Base-by-base conservation (phyloP, 2,113 vertebrate genomes). In the Rhinichthys klamathensis region DNA sequence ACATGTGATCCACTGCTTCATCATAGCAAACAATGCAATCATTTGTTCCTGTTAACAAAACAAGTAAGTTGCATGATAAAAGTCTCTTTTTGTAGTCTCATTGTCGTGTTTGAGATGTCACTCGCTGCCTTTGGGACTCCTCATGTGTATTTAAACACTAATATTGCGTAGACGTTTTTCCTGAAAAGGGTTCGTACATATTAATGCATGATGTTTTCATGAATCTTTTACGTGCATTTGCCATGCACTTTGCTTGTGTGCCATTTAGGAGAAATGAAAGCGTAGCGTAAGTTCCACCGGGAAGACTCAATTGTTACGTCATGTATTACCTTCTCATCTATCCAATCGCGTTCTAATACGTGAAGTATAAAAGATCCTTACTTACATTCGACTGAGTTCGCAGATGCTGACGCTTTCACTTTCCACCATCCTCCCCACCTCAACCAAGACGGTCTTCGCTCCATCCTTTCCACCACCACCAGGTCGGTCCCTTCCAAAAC, bases 11-110 rank as follows among this genome's bases (percentile, higher is more conserved):
- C 63, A 72, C 65, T 49, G 51, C 18, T 85, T 70, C 56, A 15
- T 72, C 18, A 41, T 30, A 54, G 69, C 77, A 72, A 70, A 73
- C 65, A 85, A 77, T 54, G 30, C 32, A 54, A 51, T 13, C 1
- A 10, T 78, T 85, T 70, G 46, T 79, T 78, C 32, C 32, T 27
- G 30, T 83, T 83, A 58, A 70, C 54, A 74, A 58, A 74, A 12
- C 6, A 7, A 38, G 67, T 27, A 67, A 41, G 16, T 83, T 58
- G 69, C 41, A 72, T 83, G 38, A 23, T 30, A 67, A 67, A 35
- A 41, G 41, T 9, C 7, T 7, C 15, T 11, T 38, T 49, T 27
- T 75, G 18, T 75, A 2, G 46, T 16, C 8, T 30, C 44, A 21
- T 30, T 51, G 9, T 58, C 51, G 3, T 7, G 18, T 58, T 58